Percentiles rank a stretch among this genome's conserved stretches.
Evolutionary conservation across 2,888 invertebrate genomes (phyloP).

Genomic region (Hirudinaria manillensis): DNA sequence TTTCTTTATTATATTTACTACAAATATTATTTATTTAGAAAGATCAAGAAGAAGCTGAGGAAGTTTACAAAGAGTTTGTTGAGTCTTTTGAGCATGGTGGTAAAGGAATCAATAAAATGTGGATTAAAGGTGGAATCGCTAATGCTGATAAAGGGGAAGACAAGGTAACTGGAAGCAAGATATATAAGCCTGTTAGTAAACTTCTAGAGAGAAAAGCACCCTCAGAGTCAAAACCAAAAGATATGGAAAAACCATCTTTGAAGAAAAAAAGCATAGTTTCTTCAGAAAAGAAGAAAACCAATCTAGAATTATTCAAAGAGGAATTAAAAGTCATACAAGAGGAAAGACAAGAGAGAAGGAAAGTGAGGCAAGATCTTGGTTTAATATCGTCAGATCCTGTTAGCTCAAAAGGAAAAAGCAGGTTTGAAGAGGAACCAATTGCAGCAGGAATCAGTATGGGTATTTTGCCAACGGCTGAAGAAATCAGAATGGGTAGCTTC

Average conservation of each 20-base stretch:
- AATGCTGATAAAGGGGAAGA: slow-evolving; percentile 26
- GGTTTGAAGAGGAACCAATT: slow-evolving; percentile 31
- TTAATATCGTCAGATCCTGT: slow-evolving; percentile 31
- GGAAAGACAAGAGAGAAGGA: slow-evolving; percentile 90
- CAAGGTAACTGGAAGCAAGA: slow-evolving; percentile 27
- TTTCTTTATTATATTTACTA: not conserved
- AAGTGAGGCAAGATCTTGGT: slow-evolving; percentile 57
- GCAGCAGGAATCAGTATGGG: slow-evolving; percentile 36
- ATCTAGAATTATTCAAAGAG: slow-evolving; percentile 94
- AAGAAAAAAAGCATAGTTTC: slow-evolving; percentile 16
- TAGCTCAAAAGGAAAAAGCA: not conserved
- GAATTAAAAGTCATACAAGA: slow-evolving; percentile 94
- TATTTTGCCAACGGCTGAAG: slow-evolving; percentile 36
- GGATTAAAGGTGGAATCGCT: slow-evolving; percentile 88
- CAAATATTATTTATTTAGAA: slow-evolving; percentile 53
- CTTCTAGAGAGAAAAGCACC: slow-evolving; percentile 49
- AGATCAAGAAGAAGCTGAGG: slow-evolving; percentile 54
- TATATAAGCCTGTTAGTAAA: slow-evolving; percentile 84
- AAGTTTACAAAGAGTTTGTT: slow-evolving; percentile 92
- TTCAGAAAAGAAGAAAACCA: slow-evolving; percentile 85
- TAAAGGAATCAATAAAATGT: slow-evolving; percentile 66
- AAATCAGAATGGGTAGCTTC: slow-evolving; percentile 36
- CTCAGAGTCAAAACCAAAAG: slow-evolving; percentile 24
- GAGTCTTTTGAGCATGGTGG: slow-evolving; percentile 84
- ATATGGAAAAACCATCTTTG: slow-evolving; percentile 30